A percentile compares a stretch with the other conserved stretches of the same genome.
These are phyloP conservation scores for Itoplectis maculator DNA, from an alignment of 2,888 invertebrate genomes.

Conservation along the genomic window DNA sequence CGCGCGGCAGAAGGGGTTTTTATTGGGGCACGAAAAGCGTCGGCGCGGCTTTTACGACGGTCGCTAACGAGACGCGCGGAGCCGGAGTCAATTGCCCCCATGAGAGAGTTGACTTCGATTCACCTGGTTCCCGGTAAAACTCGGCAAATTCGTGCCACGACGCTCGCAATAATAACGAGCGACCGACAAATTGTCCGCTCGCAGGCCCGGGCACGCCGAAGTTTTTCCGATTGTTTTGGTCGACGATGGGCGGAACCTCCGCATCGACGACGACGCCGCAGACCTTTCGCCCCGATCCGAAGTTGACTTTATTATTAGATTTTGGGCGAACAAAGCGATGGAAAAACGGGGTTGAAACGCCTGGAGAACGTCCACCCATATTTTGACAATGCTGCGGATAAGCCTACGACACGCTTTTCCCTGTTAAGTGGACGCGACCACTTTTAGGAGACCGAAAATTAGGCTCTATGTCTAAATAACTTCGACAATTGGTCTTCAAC, in stretches of 20 bases:
- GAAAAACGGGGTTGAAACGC: not conserved
- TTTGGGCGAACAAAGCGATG: not conserved
- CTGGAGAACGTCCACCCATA: not conserved
- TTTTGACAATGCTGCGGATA: not conserved
- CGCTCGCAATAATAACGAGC: constrained; percentile 5
- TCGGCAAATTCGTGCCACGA: not conserved
- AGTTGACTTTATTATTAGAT: constrained; percentile 33
- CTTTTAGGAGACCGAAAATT: too few species aligned
- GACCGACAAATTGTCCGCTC: not conserved
- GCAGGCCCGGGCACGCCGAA: not conserved
- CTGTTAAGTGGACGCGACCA: too few species aligned
- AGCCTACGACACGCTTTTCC: not conserved
- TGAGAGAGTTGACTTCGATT: not conserved
- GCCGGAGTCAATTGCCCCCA: not conserved
- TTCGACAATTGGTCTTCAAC: too few species aligned
- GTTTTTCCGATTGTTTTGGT: too few species aligned
- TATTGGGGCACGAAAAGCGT: not conserved
- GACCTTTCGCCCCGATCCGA: constrained; percentile 2
- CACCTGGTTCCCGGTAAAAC: constrained; percentile 25
- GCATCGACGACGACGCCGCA: not conserved
- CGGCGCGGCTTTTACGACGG: not conserved
- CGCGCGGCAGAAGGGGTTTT: constrained; percentile 10
- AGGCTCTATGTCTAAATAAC: too few species aligned
- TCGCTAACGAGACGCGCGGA: constrained; percentile 28
- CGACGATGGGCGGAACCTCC: too few species aligned